These are phyloP conservation scores for Ridgeia piscesae DNA, from an alignment of 1,140 invertebrate species.

Conservation along the genomic window DNA sequence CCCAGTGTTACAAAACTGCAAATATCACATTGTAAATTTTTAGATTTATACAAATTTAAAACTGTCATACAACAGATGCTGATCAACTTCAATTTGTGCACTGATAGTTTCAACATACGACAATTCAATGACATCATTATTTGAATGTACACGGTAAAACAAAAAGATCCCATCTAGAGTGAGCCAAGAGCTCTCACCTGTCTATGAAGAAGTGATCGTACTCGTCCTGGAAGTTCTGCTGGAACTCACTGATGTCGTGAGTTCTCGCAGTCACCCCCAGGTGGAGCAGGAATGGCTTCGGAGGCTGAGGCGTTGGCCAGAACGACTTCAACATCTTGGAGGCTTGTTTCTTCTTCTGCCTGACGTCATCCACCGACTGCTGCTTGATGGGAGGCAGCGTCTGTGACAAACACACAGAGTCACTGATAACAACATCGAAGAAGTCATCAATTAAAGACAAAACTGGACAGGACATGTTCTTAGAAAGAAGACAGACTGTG, in stretches of 20 bases:
- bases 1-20: neutral
- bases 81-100: neutral
- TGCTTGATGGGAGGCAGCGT: conserved; percentile 53
- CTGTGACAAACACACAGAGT: conserved; percentile 28
- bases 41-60: neutral
- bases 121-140: neutral
- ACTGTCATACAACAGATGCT: neutral
- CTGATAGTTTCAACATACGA: neutral
- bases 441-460: no score
- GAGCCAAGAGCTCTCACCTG: conserved; percentile 32
- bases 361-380: conserved; percentile 44
- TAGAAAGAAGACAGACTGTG: no score
- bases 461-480: no score
- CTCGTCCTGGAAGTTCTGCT: conserved; percentile 51
- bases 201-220: conserved; percentile 51
- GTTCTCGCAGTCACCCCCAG: conserved; percentile 56
- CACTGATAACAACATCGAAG: neutral
- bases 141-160: neutral
- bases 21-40: neutral
- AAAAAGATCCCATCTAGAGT: neutral
- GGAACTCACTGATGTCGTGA: conserved; percentile 53
- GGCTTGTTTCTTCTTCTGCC: conserved; percentile 29
- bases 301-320: conserved; percentile 50
- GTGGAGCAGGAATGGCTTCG: conserved; percentile 53
- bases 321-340: conserved; percentile 39